These are phyloP conservation scores for Physeter macrocephalus DNA, from an alignment of 2,113 vertebrate species.

Conservation along the genomic window DNA sequence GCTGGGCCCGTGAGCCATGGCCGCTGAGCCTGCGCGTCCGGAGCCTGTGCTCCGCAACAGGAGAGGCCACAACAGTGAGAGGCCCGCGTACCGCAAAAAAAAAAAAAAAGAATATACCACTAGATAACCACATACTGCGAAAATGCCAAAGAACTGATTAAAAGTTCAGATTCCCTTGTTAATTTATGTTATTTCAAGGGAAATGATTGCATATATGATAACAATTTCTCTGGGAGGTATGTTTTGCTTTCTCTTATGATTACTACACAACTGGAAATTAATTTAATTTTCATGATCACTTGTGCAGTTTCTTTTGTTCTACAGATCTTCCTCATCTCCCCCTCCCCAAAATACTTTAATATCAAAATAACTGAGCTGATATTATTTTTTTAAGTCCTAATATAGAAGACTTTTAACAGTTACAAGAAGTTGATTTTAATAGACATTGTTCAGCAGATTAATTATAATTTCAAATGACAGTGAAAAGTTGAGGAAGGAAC, in stretches of 20 bases:
- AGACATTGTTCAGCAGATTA: not conserved
- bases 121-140: not conserved
- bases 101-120: not conserved
- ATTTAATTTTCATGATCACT: not conserved
- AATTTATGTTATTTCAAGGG: not conserved
- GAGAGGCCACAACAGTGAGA: no score
- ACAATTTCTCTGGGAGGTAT: not conserved
- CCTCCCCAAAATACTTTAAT: not conserved
- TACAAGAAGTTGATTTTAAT: not conserved
- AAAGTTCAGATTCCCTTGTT: not conserved
- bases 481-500: not conserved
- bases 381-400: not conserved
- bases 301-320: not conserved
- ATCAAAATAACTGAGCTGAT: not conserved
- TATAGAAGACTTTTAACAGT: not conserved
- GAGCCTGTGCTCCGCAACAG: no score
- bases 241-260: not conserved
- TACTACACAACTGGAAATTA: not conserved
- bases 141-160: not conserved
- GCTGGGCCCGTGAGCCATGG: no score
- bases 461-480: not conserved
- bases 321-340: not conserved
- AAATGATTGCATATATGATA: not conserved
- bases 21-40: no score
- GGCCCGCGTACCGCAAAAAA: no score